Conservation (phyloP, 2,113 vertebrate genomes). For the Harpagus bidentatus region DNA sequence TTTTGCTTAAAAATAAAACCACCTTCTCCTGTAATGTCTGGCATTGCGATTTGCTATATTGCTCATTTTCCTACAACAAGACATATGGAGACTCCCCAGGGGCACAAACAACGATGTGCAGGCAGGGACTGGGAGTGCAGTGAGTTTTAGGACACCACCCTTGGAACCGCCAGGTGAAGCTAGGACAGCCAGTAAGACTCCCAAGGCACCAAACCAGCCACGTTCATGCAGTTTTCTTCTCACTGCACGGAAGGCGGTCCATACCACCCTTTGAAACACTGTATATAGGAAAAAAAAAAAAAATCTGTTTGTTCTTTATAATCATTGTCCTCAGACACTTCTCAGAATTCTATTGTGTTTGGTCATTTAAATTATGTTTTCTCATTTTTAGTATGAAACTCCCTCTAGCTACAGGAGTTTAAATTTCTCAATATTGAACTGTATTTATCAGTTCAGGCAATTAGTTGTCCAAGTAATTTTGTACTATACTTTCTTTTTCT, state of each 20-base stretch:
- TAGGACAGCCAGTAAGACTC: neutral
- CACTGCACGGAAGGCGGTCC: fast-evolving
- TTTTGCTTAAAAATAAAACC: neutral
- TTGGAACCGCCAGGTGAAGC: neutral
- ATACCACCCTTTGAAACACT: neutral
- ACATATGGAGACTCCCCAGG: neutral
- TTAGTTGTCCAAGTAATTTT: neutral
- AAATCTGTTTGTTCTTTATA: neutral
- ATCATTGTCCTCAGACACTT: neutral
- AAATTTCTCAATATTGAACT: neutral
- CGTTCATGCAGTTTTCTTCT: neutral
- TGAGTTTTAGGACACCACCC: neutral
- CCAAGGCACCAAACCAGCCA: neutral
- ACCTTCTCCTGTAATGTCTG: neutral
- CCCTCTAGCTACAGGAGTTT: neutral
- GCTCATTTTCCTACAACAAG: neutral
- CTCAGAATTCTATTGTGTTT: slow-evolving; percentile 23
- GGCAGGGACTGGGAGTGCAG: neutral
- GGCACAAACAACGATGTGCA: neutral
- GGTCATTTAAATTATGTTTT: neutral
- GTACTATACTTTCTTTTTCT: neutral
- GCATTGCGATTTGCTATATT: neutral
- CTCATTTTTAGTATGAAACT: neutral
- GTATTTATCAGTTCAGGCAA: neutral
- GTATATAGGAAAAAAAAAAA: neutral